Evolutionary conservation across 1,140 invertebrate species (phyloP).

Genomic region (Calosoma granatense): DNA sequence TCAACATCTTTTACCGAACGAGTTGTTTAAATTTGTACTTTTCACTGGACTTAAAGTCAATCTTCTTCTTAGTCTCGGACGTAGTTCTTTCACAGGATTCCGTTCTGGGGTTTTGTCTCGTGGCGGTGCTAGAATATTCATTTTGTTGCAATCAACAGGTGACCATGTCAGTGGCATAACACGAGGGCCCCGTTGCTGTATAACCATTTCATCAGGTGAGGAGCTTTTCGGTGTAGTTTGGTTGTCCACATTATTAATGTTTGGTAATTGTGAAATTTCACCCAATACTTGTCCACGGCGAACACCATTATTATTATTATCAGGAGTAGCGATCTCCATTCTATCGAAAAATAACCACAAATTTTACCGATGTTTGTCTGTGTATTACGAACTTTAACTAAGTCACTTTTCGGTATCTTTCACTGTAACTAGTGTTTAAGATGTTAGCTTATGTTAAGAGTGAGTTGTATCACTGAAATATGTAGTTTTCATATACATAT

Average conservation of each 20-base stretch:
- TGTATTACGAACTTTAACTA: background rate
- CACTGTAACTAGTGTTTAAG: background rate
- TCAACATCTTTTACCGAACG: too few relatives aligned
- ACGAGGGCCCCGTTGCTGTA: conserved; percentile 7
- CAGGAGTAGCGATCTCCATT: background rate
- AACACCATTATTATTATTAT: background rate
- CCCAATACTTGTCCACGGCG: background rate
- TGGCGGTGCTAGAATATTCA: background rate
- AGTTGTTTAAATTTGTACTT: conserved; percentile 9
- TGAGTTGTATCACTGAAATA: background rate
- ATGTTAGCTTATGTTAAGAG: background rate
- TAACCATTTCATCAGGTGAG: conserved; percentile 11
- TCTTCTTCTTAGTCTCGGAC: conserved; percentile 19
- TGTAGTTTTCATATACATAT: background rate
- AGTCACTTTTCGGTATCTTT: background rate
- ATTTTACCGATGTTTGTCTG: background rate
- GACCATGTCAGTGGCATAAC: conserved; percentile 6
- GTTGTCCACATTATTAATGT: background rate
- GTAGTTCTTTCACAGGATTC: conserved; percentile 15
- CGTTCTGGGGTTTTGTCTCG: conserved; percentile 19
- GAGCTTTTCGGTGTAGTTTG: background rate
- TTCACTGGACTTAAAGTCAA: conserved; percentile 21
- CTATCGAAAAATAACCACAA: background rate
- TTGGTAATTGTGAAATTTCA: background rate
- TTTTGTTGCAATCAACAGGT: conserved; percentile 9